A percentile compares a stretch with the other conserved stretches of the same genome.
These are phyloP conservation scores for Mandrillus leucophaeus DNA, from an alignment of 2,113 vertebrate genomes.

Conservation along the genomic window DNA sequence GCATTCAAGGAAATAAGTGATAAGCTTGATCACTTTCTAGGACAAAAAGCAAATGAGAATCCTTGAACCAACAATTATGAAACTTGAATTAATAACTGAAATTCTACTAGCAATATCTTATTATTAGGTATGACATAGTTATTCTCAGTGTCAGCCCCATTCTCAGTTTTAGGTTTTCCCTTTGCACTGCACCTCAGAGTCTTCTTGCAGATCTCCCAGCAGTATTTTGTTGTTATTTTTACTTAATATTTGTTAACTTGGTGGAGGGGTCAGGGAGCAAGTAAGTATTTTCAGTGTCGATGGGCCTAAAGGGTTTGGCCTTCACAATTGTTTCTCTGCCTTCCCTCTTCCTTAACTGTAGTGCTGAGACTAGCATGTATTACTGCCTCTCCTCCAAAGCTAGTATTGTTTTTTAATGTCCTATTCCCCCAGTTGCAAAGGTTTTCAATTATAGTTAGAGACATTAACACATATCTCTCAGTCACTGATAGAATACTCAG, in stretches of 20 bases:
- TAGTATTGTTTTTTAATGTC: neutral
- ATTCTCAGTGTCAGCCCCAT: neutral
- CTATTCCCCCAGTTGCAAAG: neutral
- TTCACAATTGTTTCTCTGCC: neutral
- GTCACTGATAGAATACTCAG: neutral
- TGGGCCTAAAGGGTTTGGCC: neutral
- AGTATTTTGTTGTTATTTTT: neutral
- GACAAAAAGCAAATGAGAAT: neutral
- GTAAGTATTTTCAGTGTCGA: neutral
- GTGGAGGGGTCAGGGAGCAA: neutral
- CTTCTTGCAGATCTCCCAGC: no score
- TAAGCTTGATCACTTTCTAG: neutral
- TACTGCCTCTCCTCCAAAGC: neutral
- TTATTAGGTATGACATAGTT: neutral
- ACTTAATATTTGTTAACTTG: neutral
- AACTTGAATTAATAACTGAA: neutral
- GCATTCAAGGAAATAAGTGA: neutral
- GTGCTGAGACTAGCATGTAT: neutral
- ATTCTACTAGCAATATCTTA: neutral
- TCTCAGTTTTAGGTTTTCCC: neutral
- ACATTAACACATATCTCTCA: neutral
- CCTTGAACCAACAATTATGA: neutral
- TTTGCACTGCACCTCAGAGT: neutral
- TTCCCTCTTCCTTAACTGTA: neutral
- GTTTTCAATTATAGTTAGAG: neutral